Evolutionary conservation across 2,113 vertebrate genomes (phyloP).

Genomic region (Eudyptes chrysolophus): DNA sequence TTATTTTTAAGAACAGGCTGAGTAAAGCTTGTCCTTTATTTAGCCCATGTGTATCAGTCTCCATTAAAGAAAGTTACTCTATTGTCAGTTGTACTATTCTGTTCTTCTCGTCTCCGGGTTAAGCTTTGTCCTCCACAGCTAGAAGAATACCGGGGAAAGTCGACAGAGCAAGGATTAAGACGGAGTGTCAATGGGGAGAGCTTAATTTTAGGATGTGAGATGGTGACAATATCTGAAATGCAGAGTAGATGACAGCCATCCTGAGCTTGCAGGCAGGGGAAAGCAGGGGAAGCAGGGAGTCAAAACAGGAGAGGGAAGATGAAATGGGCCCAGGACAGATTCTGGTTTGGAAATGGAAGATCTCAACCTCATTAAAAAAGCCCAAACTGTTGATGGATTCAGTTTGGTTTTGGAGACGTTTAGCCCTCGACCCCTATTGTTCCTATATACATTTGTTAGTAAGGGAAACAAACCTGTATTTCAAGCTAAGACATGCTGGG

Average conservation of each 20-base stretch:
- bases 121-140: not conserved
- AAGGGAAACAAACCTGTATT: not conserved
- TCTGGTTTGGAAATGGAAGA: not conserved
- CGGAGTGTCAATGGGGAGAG: not conserved
- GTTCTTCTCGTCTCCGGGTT: not conserved
- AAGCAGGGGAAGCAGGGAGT: not conserved
- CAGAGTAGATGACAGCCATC: not conserved
- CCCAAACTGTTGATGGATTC: not conserved
- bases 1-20: not conserved
- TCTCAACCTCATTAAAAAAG: not conserved
- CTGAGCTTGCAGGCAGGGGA: not conserved
- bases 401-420: not conserved
- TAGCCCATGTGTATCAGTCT: not conserved
- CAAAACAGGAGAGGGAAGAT: not conserved
- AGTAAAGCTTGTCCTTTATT: not conserved
- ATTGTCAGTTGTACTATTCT: not conserved
- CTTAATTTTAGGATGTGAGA: not conserved
- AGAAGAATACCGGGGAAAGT: not conserved
- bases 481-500: not conserved
- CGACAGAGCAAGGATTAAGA: not conserved
- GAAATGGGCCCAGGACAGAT: not conserved
- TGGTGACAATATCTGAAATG: not conserved
- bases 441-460: not conserved
- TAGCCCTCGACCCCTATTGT: not conserved
- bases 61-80: not conserved